These are phyloP conservation scores for Helogale parvula DNA, from an alignment of 2,113 vertebrate genomes.

Conservation along the genomic window DNA sequence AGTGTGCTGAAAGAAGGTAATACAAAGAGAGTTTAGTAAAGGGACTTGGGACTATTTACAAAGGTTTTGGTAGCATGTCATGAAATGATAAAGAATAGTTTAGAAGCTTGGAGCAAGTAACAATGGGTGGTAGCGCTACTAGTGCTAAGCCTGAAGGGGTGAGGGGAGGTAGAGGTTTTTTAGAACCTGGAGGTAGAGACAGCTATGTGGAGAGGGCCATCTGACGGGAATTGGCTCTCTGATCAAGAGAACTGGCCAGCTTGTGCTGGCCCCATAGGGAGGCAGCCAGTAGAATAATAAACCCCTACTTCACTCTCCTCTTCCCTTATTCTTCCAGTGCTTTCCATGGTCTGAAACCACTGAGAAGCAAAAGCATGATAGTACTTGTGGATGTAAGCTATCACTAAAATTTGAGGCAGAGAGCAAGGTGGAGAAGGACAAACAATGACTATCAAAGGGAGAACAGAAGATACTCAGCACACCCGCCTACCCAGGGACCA, in stretches of 20 bases:
- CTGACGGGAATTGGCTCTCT: neutral
- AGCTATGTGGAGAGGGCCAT: neutral
- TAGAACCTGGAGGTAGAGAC: neutral
- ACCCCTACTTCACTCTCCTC: neutral
- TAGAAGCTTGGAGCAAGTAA: neutral
- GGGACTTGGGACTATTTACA: neutral
- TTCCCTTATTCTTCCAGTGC: neutral
- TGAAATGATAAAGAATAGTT: neutral
- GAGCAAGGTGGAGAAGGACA: neutral
- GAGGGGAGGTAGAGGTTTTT: neutral
- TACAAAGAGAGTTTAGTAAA: neutral
- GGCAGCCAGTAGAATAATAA: neutral
- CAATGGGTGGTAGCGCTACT: neutral
- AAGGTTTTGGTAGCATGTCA: neutral
- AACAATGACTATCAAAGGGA: neutral
- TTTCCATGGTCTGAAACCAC: neutral
- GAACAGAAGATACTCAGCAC: neutral
- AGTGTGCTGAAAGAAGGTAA: neutral
- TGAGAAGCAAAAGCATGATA: neutral
- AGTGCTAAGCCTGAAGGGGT: neutral
- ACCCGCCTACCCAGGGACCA: neutral
- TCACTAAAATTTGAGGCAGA: neutral
- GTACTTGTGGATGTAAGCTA: neutral
- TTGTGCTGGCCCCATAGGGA: neutral
- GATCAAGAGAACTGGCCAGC: neutral